Evolutionary conservation across 2,797 vertebrate genomes (phyloP).

Genomic region (Harpagifer antarcticus): DNA sequence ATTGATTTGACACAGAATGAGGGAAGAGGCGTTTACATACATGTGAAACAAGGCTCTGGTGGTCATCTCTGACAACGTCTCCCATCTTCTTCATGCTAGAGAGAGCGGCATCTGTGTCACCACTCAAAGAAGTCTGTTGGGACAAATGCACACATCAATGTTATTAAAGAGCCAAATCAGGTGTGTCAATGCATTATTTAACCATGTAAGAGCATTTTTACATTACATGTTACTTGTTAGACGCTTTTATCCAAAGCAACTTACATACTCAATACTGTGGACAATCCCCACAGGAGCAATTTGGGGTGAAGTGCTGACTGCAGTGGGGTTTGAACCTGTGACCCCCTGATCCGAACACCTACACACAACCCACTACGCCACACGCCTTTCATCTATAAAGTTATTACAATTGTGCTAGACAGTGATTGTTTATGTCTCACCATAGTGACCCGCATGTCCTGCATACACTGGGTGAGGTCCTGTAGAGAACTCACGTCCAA

Average conservation of each 20-base stretch:
- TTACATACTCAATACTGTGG: too few relatives aligned
- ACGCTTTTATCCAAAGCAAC: too few relatives aligned
- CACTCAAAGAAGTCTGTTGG: slow-evolving; percentile 69
- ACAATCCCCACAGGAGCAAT: too few relatives aligned
- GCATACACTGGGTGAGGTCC: slow-evolving; percentile 74
- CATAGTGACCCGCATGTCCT: slow-evolving; percentile 60
- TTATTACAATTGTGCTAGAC: neutral
- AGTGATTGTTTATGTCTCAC: slow-evolving; percentile 70
- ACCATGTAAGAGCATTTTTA: neutral
- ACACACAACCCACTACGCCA: too few relatives aligned
- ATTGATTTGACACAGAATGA: neutral
- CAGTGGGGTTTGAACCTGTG: too few relatives aligned
- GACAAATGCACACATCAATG: slow-evolving; percentile 1
- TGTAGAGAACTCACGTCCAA: slow-evolving; percentile 67
- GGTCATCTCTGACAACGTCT: slow-evolving; percentile 72
- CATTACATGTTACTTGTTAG: too few relatives aligned
- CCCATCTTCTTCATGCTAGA: slow-evolving; percentile 69
- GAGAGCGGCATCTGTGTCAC: slow-evolving; percentile 72
- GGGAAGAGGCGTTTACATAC: slow-evolving; percentile 58
- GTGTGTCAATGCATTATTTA: neutral
- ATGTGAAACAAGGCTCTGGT: slow-evolving; percentile 73
- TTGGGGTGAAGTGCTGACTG: too few relatives aligned
- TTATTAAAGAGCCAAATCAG: neutral
- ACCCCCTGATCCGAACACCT: too few relatives aligned
- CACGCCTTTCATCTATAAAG: neutral